These are phyloP conservation scores for Eupleurogrammus muticus DNA, from an alignment of 2,797 vertebrate species.

Conservation along the genomic window DNA sequence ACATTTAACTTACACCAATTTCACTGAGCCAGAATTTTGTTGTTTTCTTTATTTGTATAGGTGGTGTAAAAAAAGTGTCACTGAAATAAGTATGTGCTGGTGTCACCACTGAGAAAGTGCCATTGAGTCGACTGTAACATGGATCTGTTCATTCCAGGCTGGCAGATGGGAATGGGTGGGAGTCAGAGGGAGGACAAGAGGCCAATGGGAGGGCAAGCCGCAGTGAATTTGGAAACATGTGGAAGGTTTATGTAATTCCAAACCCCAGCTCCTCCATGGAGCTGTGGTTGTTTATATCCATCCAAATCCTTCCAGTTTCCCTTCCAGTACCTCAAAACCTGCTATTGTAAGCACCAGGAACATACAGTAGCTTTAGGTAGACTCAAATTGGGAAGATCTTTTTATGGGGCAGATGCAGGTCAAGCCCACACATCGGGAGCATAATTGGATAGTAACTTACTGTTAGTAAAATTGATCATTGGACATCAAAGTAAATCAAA, in stretches of 20 bases:
- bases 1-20: too few species aligned
- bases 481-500: too few species aligned
- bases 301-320: not conserved
- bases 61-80: not conserved
- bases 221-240: slow-evolving; percentile 21
- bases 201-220: slow-evolving; percentile 7
- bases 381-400: not conserved
- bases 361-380: not conserved
- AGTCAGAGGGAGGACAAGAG: not conserved
- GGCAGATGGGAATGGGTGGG: not conserved
- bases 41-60: too few species aligned
- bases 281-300: slow-evolving; percentile 10
- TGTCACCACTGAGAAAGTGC: slow-evolving; percentile 11
- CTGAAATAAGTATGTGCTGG: not conserved
- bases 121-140: slow-evolving; percentile 3
- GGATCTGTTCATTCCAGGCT: slow-evolving; percentile 1
- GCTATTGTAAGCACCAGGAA: not conserved
- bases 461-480: too few species aligned
- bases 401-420: not conserved
- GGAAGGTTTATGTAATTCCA: slow-evolving; percentile 24
- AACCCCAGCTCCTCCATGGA: not conserved
- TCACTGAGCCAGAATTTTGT: too few species aligned
- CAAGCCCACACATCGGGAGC: too few species aligned
- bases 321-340: not conserved
- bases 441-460: too few species aligned